Evolutionary conservation across 2,113 vertebrate genomes (phyloP).

Genomic region (Bubo scandiacus): DNA sequence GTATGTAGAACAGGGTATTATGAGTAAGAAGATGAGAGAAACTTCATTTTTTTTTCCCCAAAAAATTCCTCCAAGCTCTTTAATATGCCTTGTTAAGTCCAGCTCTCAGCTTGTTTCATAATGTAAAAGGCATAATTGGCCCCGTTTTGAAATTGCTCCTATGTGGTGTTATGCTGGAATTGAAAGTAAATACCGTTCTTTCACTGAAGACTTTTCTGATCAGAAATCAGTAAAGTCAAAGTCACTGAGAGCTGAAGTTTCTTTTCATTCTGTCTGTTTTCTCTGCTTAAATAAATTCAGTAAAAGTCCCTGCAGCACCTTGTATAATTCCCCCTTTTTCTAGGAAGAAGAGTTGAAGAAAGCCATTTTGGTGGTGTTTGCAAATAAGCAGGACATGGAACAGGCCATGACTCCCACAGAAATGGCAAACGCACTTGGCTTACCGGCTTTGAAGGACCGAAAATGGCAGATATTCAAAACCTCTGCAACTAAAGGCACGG

Average conservation of each 20-base stretch:
- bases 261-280: neutral
- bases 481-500: constrained; percentile 93
- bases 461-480: constrained; percentile 99
- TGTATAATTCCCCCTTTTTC: neutral
- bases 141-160: neutral
- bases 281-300: neutral
- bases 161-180: neutral
- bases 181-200: neutral
- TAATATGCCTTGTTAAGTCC: neutral
- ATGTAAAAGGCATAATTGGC: neutral
- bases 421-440: constrained; percentile 91
- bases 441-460: constrained; percentile 93
- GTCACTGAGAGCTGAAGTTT: neutral
- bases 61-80: neutral
- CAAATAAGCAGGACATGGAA: constrained; percentile 99
- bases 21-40: neutral
- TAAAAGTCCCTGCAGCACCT: neutral
- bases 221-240: neutral
- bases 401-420: constrained; percentile 97
- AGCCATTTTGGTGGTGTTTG: constrained; percentile 97
- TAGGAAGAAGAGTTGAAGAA: constrained; percentile 98
- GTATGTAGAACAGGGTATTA: neutral
- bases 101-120: neutral
- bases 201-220: neutral
- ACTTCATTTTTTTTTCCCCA: accelerated